A percentile compares a stretch with the other conserved stretches of the same genome.
Evolutionary conservation across 1,140 invertebrate species (phyloP).

Genomic region (Procambarus clarkii): DNA sequence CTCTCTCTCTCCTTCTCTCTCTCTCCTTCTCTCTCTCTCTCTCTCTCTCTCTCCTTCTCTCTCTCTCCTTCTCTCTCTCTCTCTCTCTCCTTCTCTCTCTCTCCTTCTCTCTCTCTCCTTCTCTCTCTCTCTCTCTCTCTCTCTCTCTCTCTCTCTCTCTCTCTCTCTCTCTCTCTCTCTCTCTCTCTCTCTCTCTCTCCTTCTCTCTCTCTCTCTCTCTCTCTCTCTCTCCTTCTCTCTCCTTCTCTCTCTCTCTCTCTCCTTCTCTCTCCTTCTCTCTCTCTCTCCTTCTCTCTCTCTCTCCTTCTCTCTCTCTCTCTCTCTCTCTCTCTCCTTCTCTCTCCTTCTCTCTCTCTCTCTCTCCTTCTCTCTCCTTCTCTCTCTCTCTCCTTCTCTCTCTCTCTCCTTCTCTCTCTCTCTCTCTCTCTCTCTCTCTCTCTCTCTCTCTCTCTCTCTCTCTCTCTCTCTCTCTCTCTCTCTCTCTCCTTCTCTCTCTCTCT

Average conservation of each 20-base stretch:
- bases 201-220: neutral
- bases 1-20: neutral
- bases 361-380: neutral
- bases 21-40: neutral
- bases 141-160: neutral
- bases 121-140: no score
- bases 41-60: neutral
- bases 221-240: neutral
- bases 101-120: no score
- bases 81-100: neutral
- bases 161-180: neutral
- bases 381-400: neutral
- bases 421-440: neutral
- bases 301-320: neutral
- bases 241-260: neutral
- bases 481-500: neutral
- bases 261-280: neutral
- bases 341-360: neutral
- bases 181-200: neutral
- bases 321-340: neutral
- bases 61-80: neutral
- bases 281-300: neutral
- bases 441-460: neutral
- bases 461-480: neutral
- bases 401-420: neutral